Percentiles rank a stretch among this genome's conserved stretches.
Conservation (phyloP, 2,888 invertebrate species). For the Polietes domitor region DNA sequence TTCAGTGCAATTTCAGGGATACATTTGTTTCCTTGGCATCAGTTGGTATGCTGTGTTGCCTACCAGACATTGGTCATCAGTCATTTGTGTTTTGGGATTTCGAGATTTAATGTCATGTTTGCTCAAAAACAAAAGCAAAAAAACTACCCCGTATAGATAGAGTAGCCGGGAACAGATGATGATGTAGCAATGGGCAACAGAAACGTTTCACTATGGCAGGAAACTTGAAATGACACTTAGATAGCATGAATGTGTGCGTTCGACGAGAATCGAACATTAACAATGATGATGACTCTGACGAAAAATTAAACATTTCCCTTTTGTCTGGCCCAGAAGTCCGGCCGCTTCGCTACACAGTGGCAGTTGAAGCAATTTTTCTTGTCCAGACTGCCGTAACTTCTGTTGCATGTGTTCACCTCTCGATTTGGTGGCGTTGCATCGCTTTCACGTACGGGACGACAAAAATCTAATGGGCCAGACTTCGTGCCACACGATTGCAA, state of each 20-base stretch:
- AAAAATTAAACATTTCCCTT: slow-evolving; percentile 24
- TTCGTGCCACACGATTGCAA: neutral
- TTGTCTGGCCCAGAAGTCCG: neutral
- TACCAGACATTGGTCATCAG: slow-evolving; percentile 67
- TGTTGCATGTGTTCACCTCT: neutral
- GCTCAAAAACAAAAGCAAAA: slow-evolving; percentile 31
- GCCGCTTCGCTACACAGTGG: neutral
- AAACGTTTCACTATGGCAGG: neutral
- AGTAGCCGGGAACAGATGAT: neutral
- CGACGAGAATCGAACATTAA: slow-evolving; percentile 26
- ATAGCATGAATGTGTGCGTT: slow-evolving; percentile 38
- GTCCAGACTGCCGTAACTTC: neutral
- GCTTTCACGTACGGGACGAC: neutral
- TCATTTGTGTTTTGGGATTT: slow-evolving; percentile 69
- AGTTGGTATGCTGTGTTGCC: slow-evolving; percentile 44
- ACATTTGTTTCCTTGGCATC: slow-evolving; percentile 52
- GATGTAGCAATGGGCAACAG: slow-evolving; percentile 1
- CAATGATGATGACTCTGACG: slow-evolving; percentile 21
- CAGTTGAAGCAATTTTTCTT: neutral
- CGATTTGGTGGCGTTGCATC: neutral
- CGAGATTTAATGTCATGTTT: slow-evolving; percentile 69
- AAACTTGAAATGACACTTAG: slow-evolving; percentile 21
- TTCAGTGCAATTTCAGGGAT: slow-evolving; percentile 75
- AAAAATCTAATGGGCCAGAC: neutral
- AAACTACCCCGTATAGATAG: slow-evolving; percentile 16